Percentiles rank a stretch among this genome's conserved stretches.
Evolutionary conservation across 2,113 vertebrate genomes (phyloP).

Genomic region (Heteronetta atricapilla): DNA sequence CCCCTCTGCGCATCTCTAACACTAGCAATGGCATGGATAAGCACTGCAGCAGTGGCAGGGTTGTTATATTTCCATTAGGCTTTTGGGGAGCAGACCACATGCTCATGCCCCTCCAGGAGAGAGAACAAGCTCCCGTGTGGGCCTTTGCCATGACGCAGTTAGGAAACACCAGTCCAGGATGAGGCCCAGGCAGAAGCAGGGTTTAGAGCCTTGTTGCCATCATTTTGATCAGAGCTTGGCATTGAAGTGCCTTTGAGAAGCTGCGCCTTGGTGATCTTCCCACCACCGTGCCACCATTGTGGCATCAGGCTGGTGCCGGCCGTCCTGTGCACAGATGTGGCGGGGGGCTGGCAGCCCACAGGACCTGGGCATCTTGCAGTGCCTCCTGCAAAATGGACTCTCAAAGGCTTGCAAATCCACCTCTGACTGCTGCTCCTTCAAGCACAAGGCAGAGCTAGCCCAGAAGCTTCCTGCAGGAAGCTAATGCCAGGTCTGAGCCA

Average conservation of each 20-base stretch:
- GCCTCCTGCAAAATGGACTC: constrained; percentile 43
- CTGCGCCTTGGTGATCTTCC: not conserved
- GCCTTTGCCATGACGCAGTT: not conserved
- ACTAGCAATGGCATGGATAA: not conserved
- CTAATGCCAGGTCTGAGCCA: not conserved
- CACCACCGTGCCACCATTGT: rapidly evolving
- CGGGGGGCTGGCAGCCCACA: not conserved
- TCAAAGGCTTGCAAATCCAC: rapidly evolving
- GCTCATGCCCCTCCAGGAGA: not conserved
- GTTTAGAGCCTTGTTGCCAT: not conserved
- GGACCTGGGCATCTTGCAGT: not conserved
- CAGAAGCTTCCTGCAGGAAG: not conserved
- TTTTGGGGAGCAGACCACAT: not conserved
- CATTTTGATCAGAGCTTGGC: not conserved
- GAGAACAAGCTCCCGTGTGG: not conserved
- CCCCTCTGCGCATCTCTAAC: rapidly evolving
- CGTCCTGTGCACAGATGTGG: rapidly evolving
- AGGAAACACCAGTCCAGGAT: not conserved
- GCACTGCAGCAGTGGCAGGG: rapidly evolving
- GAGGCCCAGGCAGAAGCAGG: not conserved
- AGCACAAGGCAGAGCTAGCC: not conserved
- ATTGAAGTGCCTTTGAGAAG: not conserved
- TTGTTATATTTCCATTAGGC: not conserved
- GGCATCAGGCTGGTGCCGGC: not conserved
- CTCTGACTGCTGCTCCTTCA: not conserved